Percentiles rank a stretch among this genome's conserved stretches.
These are phyloP conservation scores for Diplogasteroides magnus DNA, from an alignment of 1,140 invertebrate genomes.

Conservation along the genomic window DNA sequence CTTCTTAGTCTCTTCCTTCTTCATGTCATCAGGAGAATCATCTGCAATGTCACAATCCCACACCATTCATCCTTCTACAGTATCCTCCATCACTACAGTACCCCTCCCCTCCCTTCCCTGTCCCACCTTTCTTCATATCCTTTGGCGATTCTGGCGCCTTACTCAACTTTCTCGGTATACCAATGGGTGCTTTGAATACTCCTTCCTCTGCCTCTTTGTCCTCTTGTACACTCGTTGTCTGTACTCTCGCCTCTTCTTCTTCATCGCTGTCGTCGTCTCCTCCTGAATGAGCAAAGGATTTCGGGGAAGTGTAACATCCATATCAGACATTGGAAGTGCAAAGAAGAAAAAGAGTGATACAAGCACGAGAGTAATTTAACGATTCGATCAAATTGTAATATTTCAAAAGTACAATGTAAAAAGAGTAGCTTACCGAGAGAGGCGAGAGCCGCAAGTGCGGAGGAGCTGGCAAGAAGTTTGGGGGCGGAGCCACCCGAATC, in stretches of 20 bases:
- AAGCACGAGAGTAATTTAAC: too few species aligned
- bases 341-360: constrained; percentile 4
- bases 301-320: neutral
- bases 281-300: neutral
- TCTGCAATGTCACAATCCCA: too few species aligned
- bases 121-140: too few species aligned
- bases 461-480: constrained; percentile 9
- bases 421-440: constrained; percentile 11
- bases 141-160: too few species aligned
- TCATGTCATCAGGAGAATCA: too few species aligned
- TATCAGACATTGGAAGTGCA: neutral
- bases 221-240: constrained; percentile 4
- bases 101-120: too few species aligned
- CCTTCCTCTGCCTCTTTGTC: neutral
- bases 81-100: too few species aligned
- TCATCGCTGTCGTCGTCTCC: constrained; percentile 1
- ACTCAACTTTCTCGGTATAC: constrained; percentile 8
- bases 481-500: constrained; percentile 4
- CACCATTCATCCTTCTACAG: too few species aligned
- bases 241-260: neutral
- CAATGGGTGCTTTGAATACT: constrained; percentile 6
- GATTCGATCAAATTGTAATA: too few species aligned
- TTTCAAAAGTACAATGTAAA: too few species aligned
- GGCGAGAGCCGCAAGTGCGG: constrained; percentile 16
- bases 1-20: too few species aligned